Evolutionary conservation across 2,888 invertebrate species (phyloP).

Genomic region (Cerceris rybyensis): DNA sequence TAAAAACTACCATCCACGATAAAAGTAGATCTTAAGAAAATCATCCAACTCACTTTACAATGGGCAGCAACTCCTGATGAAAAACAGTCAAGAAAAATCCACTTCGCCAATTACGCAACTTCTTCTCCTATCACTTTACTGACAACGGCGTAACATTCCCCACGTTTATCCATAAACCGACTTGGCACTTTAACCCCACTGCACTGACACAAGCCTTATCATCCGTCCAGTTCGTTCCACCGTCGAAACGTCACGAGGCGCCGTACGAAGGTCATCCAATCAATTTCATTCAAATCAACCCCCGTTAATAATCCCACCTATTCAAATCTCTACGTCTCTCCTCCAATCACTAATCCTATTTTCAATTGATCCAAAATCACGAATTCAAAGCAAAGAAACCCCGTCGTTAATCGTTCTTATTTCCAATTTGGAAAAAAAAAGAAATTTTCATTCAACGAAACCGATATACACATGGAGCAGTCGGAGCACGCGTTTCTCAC

Average conservation of each 20-base stretch:
- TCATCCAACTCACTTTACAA: slow-evolving; percentile 1
- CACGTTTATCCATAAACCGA: slow-evolving; percentile 61
- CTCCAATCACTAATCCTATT: not conserved
- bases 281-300: not conserved
- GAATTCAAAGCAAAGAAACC: too few relatives aligned
- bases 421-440: not conserved
- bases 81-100: slow-evolving; percentile 23
- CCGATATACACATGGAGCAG: slow-evolving; percentile 9
- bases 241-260: slow-evolving; percentile 33
- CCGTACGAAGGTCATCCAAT: not conserved
- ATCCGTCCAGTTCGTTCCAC: slow-evolving; percentile 50
- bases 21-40: slow-evolving; percentile 5
- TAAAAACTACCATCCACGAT: not conserved
- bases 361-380: not conserved
- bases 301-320: not conserved
- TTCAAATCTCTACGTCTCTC: not conserved
- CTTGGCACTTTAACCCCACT: slow-evolving; percentile 64
- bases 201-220: slow-evolving; percentile 63
- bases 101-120: slow-evolving; percentile 34
- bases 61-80: slow-evolving; percentile 6
- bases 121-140: slow-evolving; percentile 42
- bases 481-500: slow-evolving; percentile 32
- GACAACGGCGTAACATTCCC: slow-evolving; percentile 26
- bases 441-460: not conserved
- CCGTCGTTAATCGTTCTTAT: too few relatives aligned